These are phyloP conservation scores for Trididemnum miniatum DNA, from an alignment of 23 tunicate genomes.

Conservation along the genomic window DNA sequence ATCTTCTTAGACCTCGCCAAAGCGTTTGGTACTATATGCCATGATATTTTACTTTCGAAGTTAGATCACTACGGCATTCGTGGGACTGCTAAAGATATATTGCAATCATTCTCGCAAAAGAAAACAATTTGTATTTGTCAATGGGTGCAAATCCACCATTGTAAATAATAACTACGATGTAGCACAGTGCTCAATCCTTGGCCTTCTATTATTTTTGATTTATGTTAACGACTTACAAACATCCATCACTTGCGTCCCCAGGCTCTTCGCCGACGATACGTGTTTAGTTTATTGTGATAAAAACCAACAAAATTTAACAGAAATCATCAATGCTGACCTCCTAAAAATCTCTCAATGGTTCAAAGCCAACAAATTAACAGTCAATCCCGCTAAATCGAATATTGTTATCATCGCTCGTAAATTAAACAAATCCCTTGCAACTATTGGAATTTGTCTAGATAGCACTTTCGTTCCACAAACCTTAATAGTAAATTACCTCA, in stretches of 20 bases:
- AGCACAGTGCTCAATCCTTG: not conserved
- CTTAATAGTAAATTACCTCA: not conserved
- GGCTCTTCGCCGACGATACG: not conserved
- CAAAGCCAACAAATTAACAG: slow-evolving; percentile 2
- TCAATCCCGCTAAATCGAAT: not conserved
- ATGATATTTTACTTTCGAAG: not conserved
- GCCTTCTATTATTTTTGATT: not conserved
- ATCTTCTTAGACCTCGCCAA: not conserved
- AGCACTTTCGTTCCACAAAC: not conserved
- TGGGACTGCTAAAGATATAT: not conserved
- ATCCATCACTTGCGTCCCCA: not conserved
- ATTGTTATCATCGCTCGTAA: not conserved
- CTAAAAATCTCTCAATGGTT: not conserved
- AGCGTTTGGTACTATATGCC: slow-evolving; percentile 11
- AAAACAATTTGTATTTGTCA: not conserved
- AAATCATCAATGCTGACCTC: not conserved
- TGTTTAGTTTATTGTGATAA: not conserved
- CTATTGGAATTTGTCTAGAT: not conserved
- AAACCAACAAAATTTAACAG: not conserved
- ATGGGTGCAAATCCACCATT: not conserved
- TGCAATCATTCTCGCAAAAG: not conserved
- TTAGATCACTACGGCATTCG: slow-evolving; percentile 11
- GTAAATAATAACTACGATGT: not conserved
- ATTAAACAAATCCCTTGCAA: not conserved
- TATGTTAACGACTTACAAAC: not conserved